Evolutionary conservation across 1,140 invertebrate species (phyloP).

Genomic region (Chionoecetes opilio): DNA sequence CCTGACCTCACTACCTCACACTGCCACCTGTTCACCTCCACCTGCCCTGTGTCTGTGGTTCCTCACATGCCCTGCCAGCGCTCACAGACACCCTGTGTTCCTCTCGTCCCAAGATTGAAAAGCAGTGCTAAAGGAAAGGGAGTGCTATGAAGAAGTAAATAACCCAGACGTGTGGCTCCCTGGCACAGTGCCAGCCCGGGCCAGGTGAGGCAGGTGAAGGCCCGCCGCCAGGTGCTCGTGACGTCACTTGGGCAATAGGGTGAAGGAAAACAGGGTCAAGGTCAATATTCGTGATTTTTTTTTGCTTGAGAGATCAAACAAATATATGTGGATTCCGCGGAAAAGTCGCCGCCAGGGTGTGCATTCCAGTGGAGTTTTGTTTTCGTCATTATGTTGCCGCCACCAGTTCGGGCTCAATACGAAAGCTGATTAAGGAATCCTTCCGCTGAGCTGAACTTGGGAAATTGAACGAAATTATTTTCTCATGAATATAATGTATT

Average conservation of each 20-base stretch:
- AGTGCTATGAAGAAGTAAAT: slow-evolving; percentile 31
- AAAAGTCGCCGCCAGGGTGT: slow-evolving; percentile 32
- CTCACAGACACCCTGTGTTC: slow-evolving; percentile 18
- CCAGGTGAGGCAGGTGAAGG: slow-evolving; percentile 73
- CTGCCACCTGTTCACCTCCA: slow-evolving; percentile 74
- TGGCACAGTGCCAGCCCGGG: slow-evolving; percentile 75
- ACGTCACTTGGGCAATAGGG: slow-evolving; percentile 66
- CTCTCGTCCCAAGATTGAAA: slow-evolving; percentile 14
- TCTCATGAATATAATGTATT: background rate
- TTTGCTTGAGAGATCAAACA: slow-evolving; percentile 9
- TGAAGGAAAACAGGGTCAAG: slow-evolving; percentile 70
- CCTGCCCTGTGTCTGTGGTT: slow-evolving; percentile 37
- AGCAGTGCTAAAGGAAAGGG: background rate
- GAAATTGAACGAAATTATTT: slow-evolving; percentile 22
- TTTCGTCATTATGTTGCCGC: slow-evolving; percentile 30
- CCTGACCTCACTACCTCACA: slow-evolving; percentile 70
- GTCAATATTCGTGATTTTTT: slow-evolving; percentile 39
- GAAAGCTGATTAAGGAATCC: slow-evolving; percentile 32
- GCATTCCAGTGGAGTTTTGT: slow-evolving; percentile 40
- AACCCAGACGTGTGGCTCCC: slow-evolving; percentile 57
- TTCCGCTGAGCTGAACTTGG: slow-evolving; percentile 3
- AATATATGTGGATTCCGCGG: background rate
- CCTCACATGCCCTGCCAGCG: slow-evolving; percentile 53
- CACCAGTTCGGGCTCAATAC: background rate
- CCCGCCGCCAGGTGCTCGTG: slow-evolving; percentile 73